A percentile compares a stretch with the other conserved stretches of the same genome.
phyloP scores from a whole-genome alignment of 2,113 vertebrate species.

The Eolophus roseicapilla region DNA sequence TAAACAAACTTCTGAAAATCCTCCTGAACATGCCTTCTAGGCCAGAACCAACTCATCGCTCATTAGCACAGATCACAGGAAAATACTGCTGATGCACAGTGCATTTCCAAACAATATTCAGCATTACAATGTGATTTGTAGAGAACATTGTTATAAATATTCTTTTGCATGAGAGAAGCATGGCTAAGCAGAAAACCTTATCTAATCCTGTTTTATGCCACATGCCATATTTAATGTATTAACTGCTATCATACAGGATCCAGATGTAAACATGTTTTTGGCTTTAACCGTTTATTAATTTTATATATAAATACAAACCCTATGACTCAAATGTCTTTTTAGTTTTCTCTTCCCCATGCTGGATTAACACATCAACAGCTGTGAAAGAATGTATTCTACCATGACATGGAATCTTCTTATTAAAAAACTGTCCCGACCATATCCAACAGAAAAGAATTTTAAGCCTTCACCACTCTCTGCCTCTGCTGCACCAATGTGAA shows the following conservation, averaged over 20 bases:
- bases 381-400: neutral
- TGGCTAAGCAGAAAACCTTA: conserved; percentile 20
- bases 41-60: neutral
- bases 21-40: neutral
- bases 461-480: neutral
- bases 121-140: neutral
- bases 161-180: neutral
- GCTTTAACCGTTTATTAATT: neutral
- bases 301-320: neutral
- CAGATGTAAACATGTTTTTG: conserved; percentile 19
- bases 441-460: neutral
- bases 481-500: neutral
- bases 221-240: conserved; percentile 11
- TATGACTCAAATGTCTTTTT: neutral
- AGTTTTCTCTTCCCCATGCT: neutral
- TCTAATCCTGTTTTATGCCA: conserved; percentile 36
- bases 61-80: neutral
- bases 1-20: neutral
- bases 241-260: conserved; percentile 17
- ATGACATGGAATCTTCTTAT: neutral
- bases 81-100: neutral
- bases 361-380: neutral
- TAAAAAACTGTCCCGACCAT: neutral
- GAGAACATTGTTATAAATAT: neutral
- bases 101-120: neutral